Conservation (phyloP, 1,140 invertebrate genomes). For the Harlomillsia oculata region DNA sequence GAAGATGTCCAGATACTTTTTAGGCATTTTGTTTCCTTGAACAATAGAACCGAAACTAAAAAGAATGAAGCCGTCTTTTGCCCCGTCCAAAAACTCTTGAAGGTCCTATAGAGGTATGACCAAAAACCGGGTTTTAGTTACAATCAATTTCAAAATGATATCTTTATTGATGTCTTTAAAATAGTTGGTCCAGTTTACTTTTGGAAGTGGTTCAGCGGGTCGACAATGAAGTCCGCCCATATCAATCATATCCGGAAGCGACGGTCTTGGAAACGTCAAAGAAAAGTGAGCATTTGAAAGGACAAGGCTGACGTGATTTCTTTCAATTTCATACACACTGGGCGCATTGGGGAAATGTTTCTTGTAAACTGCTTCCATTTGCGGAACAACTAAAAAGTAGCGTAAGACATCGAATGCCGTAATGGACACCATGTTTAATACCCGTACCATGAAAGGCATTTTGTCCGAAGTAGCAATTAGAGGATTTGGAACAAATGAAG, state of each 20-base stretch:
- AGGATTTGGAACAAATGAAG: constrained; percentile 35
- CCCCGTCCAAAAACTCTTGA: constrained; percentile 37
- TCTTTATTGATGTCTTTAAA: too few relatives aligned
- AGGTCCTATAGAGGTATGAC: constrained; percentile 31
- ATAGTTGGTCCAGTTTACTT: too few relatives aligned
- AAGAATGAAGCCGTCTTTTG: constrained; percentile 47
- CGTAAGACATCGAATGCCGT: background rate
- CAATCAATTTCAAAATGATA: too few relatives aligned
- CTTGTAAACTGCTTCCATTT: background rate
- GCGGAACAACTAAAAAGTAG: background rate
- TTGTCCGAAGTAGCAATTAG: constrained; percentile 37
- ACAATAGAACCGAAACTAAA: constrained; percentile 52
- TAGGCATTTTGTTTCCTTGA: constrained; percentile 45
- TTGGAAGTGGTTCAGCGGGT: constrained; percentile 14
- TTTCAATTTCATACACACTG: constrained; percentile 41
- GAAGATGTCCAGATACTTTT: constrained; percentile 35
- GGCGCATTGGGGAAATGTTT: constrained; percentile 28
- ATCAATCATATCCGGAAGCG: constrained; percentile 22
- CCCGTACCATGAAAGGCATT: constrained; percentile 41
- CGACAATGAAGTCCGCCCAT: constrained; percentile 29
- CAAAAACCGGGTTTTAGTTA: too few relatives aligned
- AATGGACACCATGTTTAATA: constrained; percentile 16
- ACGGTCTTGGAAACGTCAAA: constrained; percentile 17
- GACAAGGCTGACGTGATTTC: constrained; percentile 36
- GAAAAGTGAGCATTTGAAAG: constrained; percentile 28